These are phyloP conservation scores for Xanthorhoe spadicearia DNA, from an alignment of 2,888 invertebrate genomes.

Conservation along the genomic window DNA sequence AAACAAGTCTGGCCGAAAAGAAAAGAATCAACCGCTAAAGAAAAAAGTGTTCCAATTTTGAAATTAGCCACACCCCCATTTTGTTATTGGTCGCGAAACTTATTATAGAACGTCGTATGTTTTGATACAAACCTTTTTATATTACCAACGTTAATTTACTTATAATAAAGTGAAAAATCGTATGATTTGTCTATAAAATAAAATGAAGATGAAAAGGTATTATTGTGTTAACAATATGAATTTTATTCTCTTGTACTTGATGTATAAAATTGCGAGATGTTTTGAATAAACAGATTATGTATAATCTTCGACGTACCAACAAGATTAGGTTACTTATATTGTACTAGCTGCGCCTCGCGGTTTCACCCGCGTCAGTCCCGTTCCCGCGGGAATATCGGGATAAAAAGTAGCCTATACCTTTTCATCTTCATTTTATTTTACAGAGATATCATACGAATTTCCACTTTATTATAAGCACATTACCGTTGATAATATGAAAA, in stretches of 20 bases:
- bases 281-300: slow-evolving; percentile 35
- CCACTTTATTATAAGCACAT: slow-evolving; percentile 1
- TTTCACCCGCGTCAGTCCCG: too few species aligned
- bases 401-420: too few species aligned
- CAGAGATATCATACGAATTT: not conserved
- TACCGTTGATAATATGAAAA: slow-evolving; percentile 21
- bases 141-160: slow-evolving; percentile 22
- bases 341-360: too few species aligned
- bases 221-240: slow-evolving; percentile 54
- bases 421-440: slow-evolving; percentile 26
- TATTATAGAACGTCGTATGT: slow-evolving; percentile 49
- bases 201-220: slow-evolving; percentile 22
- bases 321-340: too few species aligned
- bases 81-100: slow-evolving; percentile 71
- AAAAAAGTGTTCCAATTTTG: slow-evolving; percentile 78
- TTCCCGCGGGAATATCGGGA: too few species aligned
- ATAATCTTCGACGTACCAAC: slow-evolving; percentile 18
- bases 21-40: slow-evolving; percentile 60
- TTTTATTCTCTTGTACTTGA: slow-evolving; percentile 58
- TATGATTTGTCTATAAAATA: not conserved
- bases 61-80: slow-evolving; percentile 78
- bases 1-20: slow-evolving; percentile 60
- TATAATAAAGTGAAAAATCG: slow-evolving; percentile 25
- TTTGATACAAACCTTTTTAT: slow-evolving; percentile 2
- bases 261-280: slow-evolving; percentile 50